These are phyloP conservation scores for Trachythela sp. DNA, from an alignment of 64 coral and sea anemone species.

Conservation along the genomic window DNA sequence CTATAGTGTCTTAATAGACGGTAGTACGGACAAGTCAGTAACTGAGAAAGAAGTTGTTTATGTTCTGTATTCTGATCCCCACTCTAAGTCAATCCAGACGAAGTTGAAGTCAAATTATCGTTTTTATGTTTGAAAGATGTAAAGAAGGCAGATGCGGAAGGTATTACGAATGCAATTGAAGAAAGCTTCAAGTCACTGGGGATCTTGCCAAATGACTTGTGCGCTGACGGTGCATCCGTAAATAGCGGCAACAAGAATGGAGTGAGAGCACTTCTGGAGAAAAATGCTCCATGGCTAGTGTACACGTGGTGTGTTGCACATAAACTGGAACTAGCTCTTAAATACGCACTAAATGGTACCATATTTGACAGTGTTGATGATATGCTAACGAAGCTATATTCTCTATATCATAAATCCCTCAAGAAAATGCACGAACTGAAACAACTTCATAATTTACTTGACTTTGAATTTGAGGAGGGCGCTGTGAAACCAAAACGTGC, in stretches of 20 bases:
- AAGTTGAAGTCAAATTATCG: background rate
- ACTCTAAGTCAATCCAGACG: too few species aligned
- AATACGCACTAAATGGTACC: background rate
- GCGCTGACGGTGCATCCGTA: background rate
- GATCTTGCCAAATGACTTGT: conserved; percentile 11
- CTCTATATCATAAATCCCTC: conserved; percentile 7
- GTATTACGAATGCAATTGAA: conserved; percentile 3
- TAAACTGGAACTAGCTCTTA: background rate
- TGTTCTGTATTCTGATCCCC: too few species aligned
- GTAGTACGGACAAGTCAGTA: too few species aligned
- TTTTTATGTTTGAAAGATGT: conserved; percentile 9
- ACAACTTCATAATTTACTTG: conserved; percentile 1
- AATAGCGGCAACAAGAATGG: background rate
- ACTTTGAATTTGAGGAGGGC: conserved; percentile 9
- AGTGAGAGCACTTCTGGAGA: conserved; percentile 1
- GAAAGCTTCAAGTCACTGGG: conserved; percentile 8
- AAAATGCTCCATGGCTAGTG: background rate
- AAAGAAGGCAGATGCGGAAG: conserved; percentile 8
- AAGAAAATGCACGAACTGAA: background rate
- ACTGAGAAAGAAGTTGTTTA: too few species aligned
- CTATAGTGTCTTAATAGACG: too few species aligned
- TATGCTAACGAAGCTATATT: conserved; percentile 9
- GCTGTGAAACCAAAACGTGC: conserved; percentile 3
- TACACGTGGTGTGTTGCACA: conserved; percentile 23
- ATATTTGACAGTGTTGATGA: background rate